Conservation (phyloP, 2,888 invertebrate genomes). For the Branchellion lobata region DNA sequence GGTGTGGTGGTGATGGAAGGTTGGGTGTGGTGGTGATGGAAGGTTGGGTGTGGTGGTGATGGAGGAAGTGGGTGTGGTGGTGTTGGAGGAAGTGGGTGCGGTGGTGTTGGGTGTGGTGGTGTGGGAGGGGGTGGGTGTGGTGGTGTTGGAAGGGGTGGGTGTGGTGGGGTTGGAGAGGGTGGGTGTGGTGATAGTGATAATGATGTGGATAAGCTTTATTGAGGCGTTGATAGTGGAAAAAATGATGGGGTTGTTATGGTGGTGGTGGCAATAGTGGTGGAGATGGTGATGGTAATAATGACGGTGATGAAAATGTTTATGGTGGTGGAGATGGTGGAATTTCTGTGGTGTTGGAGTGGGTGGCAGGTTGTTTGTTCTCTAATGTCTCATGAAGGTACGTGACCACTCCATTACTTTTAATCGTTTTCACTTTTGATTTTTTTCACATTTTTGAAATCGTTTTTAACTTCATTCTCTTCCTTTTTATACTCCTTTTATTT, state of each 20-base stretch:
- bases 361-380: too few species aligned
- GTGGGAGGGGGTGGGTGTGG: neutral
- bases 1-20: neutral
- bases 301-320: conserved; percentile 36
- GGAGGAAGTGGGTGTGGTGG: too few species aligned
- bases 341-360: too few species aligned
- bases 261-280: conserved; percentile 35
- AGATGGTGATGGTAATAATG: conserved; percentile 29
- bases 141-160: neutral
- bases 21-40: neutral
- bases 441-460: too few species aligned
- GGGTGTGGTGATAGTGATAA: neutral
- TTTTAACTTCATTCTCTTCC: too few species aligned
- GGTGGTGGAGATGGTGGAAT: conserved; percentile 4
- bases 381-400: too few species aligned
- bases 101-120: too few species aligned
- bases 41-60: neutral
- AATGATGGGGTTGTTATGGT: conserved; percentile 32
- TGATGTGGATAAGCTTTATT: conserved; percentile 68
- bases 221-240: conserved; percentile 31
- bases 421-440: too few species aligned
- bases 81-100: neutral
- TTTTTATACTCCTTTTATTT: too few species aligned
- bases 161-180: too few species aligned
- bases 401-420: too few species aligned